These are phyloP conservation scores for Aethina tumida DNA, from an alignment of 1,140 invertebrate species.

Conservation along the genomic window DNA sequence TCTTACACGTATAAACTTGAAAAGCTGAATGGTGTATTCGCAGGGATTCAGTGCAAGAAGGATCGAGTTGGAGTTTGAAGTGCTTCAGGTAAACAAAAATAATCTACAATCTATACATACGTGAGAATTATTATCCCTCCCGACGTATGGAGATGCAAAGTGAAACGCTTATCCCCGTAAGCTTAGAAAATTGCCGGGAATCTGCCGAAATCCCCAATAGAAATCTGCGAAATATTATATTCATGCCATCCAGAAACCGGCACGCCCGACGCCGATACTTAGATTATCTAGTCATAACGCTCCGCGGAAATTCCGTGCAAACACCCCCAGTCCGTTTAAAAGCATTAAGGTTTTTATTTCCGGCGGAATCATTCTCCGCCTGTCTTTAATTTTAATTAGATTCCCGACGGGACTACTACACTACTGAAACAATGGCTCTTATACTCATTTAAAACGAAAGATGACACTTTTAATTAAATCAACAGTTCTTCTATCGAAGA, in stretches of 20 bases:
- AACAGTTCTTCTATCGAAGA: no score
- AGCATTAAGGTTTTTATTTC: background rate
- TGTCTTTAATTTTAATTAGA: no score
- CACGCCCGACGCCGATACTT: conserved; percentile 13
- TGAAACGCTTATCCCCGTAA: conserved; percentile 18
- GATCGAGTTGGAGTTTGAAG: no score
- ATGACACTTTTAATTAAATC: no score
- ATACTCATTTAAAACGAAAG: no score
- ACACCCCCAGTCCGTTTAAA: background rate
- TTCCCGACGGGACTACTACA: no score
- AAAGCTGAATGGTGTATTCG: no score
- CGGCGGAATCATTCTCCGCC: background rate
- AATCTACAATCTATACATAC: conserved; percentile 4
- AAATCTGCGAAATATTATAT: conserved; percentile 16
- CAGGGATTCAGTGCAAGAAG: no score
- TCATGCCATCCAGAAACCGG: conserved; percentile 13
- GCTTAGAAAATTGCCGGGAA: conserved; percentile 19
- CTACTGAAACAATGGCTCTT: no score
- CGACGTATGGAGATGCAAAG: conserved; percentile 6
- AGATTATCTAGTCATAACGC: conserved; percentile 16
- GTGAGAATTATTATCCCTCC: background rate
- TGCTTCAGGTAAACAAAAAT: no score
- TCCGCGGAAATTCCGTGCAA: conserved; percentile 10
- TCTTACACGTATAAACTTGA: no score
- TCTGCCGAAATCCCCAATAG: conserved; percentile 17